Conservation (phyloP, 2,797 vertebrate species). For the Tauraco hartlaubi region DNA sequence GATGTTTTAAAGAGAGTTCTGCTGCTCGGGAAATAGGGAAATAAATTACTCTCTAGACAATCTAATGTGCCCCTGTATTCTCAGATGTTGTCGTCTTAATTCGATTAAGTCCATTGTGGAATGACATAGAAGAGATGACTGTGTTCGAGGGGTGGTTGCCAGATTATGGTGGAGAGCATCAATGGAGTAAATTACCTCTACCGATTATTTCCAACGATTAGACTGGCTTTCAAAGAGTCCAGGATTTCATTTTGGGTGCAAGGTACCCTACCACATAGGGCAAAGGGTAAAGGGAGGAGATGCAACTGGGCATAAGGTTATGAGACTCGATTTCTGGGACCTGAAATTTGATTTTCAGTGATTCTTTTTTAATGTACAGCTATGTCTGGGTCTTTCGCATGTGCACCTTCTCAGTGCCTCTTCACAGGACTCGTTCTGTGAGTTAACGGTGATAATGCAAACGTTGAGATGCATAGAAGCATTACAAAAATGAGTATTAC, state of each 20-base stretch:
- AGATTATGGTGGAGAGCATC: not conserved
- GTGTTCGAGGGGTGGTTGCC: not conserved
- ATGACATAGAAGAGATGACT: fast-evolving
- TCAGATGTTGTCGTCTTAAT: not conserved
- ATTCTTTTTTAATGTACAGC: fast-evolving
- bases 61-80: not conserved
- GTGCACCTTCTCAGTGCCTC: not conserved
- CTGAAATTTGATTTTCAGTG: not conserved
- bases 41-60: not conserved
- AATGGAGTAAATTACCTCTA: fast-evolving
- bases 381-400: not conserved
- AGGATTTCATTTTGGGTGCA: not conserved
- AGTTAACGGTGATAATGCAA: fast-evolving
- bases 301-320: not conserved
- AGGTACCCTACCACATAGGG: fast-evolving
- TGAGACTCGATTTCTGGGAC: not conserved
- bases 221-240: not conserved
- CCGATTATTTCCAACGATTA: not conserved
- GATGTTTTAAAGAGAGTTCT: not conserved
- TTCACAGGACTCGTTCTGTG: not conserved
- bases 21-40: not conserved
- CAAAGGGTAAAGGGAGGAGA: not conserved
- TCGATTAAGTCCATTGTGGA: not conserved
- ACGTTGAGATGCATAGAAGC: not conserved
- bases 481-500: fast-evolving